Evolutionary conservation across 2,888 invertebrate species (phyloP).

Genomic region (Andrena haemorrhoa): DNA sequence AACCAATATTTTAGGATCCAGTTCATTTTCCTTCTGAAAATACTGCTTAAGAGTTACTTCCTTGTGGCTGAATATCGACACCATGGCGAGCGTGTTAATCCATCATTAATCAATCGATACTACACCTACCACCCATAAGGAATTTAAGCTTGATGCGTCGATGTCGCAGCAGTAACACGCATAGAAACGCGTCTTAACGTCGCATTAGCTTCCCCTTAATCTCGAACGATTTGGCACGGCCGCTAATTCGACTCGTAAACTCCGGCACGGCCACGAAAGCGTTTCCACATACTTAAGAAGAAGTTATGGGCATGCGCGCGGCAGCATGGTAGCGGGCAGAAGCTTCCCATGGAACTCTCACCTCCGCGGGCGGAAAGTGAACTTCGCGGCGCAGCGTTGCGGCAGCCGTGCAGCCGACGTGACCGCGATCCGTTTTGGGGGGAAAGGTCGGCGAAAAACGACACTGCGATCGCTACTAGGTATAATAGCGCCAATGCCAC

Average conservation of each 20-base stretch:
- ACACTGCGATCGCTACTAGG: slow-evolving; percentile 72
- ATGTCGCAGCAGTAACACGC: neutral
- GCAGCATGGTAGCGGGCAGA: slow-evolving; percentile 79
- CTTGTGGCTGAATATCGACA: too few species aligned
- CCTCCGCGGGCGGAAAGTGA: slow-evolving; percentile 84
- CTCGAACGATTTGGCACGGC: slow-evolving; percentile 37
- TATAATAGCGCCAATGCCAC: slow-evolving; percentile 77
- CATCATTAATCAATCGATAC: slow-evolving; percentile 10
- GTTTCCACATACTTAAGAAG: slow-evolving; percentile 71
- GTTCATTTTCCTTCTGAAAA: too few species aligned
- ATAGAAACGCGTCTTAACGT: slow-evolving; percentile 18
- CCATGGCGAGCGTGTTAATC: too few species aligned
- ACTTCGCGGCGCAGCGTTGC: slow-evolving; percentile 72
- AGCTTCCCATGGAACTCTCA: slow-evolving; percentile 84
- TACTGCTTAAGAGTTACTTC: too few species aligned
- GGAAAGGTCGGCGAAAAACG: slow-evolving; percentile 80
- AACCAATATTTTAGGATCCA: too few species aligned
- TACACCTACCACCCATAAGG: neutral
- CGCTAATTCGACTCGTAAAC: slow-evolving; percentile 42
- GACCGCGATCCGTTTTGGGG: slow-evolving; percentile 78
- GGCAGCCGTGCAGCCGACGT: slow-evolving; percentile 54
- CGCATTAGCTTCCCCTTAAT: slow-evolving; percentile 46
- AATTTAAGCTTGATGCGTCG: neutral
- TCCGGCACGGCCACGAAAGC: slow-evolving; percentile 39
- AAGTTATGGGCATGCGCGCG: slow-evolving; percentile 74